phyloP scores from a whole-genome alignment of 1,140 invertebrate species.

The Macrobrachium nipponense region DNA sequence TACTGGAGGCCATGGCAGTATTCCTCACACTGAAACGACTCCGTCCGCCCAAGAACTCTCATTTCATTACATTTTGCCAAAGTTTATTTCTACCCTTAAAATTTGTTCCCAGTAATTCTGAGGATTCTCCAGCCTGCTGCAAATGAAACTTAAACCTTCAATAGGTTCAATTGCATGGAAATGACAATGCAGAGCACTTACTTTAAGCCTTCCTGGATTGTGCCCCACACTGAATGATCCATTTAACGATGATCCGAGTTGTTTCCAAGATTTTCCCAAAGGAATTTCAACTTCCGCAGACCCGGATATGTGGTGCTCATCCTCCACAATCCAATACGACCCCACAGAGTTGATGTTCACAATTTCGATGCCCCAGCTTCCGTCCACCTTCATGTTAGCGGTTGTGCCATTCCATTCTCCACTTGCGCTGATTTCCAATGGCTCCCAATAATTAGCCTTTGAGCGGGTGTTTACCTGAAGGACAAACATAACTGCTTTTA shows the following conservation, averaged over 20 bases:
- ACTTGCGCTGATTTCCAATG: not conserved
- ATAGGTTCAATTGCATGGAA: not conserved
- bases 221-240: conserved; percentile 12
- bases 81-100: too few species aligned
- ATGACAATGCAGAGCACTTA: not conserved
- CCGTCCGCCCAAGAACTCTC: too few species aligned
- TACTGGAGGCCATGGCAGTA: too few species aligned
- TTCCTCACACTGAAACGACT: too few species aligned
- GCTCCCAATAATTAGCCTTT: conserved; percentile 30
- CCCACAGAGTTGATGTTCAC: not conserved
- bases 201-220: conserved; percentile 19
- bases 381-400: not conserved
- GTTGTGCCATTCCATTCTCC: conserved; percentile 20
- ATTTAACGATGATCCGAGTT: conserved; percentile 4
- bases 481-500: not conserved
- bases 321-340: not conserved
- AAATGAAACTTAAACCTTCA: too few species aligned
- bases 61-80: too few species aligned
- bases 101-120: too few species aligned
- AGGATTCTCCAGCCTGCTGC: too few species aligned
- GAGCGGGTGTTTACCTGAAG: conserved; percentile 22
- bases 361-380: not conserved
- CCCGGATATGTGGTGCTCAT: conserved; percentile 6
- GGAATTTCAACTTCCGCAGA: conserved; percentile 20
- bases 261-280: conserved; percentile 2